These are phyloP conservation scores for Gambelia wislizenii DNA, from an alignment of 2,797 vertebrate genomes.

Conservation along the genomic window DNA sequence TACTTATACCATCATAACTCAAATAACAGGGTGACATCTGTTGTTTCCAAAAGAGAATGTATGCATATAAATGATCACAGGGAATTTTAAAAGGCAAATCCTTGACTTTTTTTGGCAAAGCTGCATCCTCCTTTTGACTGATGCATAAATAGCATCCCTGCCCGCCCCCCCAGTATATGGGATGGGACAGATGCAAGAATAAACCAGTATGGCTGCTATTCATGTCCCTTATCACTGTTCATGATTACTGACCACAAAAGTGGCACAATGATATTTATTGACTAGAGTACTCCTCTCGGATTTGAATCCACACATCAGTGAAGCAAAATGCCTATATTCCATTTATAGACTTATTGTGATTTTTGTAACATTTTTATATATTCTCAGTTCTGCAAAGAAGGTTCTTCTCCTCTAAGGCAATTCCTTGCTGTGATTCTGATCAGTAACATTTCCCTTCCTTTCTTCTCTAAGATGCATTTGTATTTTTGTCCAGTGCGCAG, in stretches of 20 bases:
- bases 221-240: neutral
- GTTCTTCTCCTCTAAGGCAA: neutral
- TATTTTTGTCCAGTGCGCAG: neutral
- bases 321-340: neutral
- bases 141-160: neutral
- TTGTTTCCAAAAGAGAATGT: too few species aligned
- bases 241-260: neutral
- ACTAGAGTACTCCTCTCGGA: neutral
- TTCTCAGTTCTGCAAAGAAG: neutral
- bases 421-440: neutral
- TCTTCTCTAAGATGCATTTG: neutral
- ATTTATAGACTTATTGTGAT: neutral
- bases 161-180: too few species aligned
- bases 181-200: neutral
- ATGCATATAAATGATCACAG: too few species aligned
- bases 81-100: too few species aligned
- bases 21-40: too few species aligned
- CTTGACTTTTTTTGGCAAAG: too few species aligned
- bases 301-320: neutral
- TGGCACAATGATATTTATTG: neutral
- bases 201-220: too few species aligned
- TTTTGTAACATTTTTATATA: neutral
- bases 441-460: neutral
- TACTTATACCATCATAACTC: too few species aligned
- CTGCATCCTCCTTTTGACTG: neutral